Conservation (phyloP, 2,797 vertebrate genomes). For the Petrocephalus schoutedeni region DNA sequence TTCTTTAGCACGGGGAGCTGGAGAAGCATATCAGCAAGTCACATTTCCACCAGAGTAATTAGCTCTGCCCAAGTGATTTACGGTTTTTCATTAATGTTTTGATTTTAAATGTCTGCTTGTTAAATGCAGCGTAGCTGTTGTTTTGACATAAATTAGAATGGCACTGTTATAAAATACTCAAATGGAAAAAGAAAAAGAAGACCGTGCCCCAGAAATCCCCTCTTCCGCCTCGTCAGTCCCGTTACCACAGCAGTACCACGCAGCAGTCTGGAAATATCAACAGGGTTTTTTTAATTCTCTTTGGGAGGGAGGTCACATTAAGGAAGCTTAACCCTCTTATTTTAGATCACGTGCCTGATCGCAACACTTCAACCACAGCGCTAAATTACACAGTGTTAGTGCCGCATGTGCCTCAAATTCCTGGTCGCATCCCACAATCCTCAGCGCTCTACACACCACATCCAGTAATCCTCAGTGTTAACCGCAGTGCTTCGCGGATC, state of each 20-base stretch:
- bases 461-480: neutral
- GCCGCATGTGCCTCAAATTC: neutral
- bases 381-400: neutral
- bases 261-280: neutral
- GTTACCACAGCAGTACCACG: neutral
- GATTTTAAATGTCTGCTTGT: constrained; percentile 28
- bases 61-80: constrained; percentile 31
- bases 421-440: neutral
- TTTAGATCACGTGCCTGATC: neutral
- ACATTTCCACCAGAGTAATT: constrained; percentile 26
- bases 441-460: neutral
- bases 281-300: neutral
- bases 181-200: constrained; percentile 24
- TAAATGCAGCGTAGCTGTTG: constrained; percentile 29
- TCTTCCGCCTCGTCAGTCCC: neutral
- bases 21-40: neutral
- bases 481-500: neutral
- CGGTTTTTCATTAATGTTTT: constrained; percentile 30
- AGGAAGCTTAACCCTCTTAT: neutral
- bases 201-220: neutral
- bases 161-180: constrained; percentile 27
- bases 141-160: constrained; percentile 32
- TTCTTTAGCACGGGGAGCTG: neutral
- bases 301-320: neutral
- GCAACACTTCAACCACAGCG: neutral